phyloP scores from a whole-genome alignment of 1,140 invertebrate species.

The Heliconius melpomene region DNA sequence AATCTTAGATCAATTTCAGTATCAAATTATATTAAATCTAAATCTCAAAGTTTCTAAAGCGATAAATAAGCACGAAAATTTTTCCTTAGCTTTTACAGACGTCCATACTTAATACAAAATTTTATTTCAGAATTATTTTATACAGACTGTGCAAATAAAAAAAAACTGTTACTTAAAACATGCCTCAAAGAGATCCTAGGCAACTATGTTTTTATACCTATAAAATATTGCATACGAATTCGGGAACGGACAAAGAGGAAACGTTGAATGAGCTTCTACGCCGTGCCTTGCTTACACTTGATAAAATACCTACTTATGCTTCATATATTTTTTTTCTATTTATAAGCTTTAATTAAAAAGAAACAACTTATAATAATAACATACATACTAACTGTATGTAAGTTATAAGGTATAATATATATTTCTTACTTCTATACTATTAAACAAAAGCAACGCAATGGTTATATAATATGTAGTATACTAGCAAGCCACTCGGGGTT shows the following conservation, averaged over 20 bases:
- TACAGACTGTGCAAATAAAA: not conserved
- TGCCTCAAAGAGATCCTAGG: conserved; percentile 4
- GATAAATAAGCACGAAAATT: no score
- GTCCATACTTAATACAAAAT: not conserved
- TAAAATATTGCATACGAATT: conserved; percentile 57
- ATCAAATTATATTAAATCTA: no score
- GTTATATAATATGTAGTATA: no score
- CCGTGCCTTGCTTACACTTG: conserved; percentile 40
- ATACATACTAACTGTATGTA: no score
- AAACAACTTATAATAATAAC: no score
- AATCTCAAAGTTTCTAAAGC: no score
- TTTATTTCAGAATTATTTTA: not conserved
- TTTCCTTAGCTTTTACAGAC: no score
- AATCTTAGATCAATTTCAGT: no score
- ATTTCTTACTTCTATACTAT: no score
- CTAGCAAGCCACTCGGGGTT: no score
- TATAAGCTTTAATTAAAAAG: not conserved
- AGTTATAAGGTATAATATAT: no score
- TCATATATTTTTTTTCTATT: not conserved
- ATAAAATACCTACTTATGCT: not conserved
- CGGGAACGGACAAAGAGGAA: conserved; percentile 60
- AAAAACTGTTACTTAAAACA: not conserved
- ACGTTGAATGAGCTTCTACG: conserved; percentile 62
- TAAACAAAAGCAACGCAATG: no score
- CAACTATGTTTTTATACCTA: conserved; percentile 18